A percentile compares a stretch with the other conserved stretches of the same genome.
phyloP scores from a whole-genome alignment of 2,888 invertebrate species.

The Antitype chi region DNA sequence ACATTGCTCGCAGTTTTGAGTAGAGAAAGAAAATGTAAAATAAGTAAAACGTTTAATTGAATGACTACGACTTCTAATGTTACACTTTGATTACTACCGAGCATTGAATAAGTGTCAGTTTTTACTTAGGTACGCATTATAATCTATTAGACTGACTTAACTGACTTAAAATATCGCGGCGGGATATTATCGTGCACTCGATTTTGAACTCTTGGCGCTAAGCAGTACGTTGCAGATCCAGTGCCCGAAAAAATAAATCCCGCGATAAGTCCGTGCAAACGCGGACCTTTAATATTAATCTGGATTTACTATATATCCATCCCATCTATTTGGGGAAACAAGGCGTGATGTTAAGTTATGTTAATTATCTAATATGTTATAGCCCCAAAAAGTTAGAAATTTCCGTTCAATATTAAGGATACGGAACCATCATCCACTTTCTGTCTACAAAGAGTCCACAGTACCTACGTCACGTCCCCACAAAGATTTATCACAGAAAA shows the following conservation, averaged over 20 bases:
- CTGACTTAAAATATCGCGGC: too few species aligned
- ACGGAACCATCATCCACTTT: slow-evolving; percentile 8
- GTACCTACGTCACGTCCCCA: slow-evolving; percentile 16
- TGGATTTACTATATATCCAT: too few species aligned
- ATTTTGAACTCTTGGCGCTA: too few species aligned
- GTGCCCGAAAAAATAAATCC: too few species aligned
- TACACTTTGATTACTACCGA: not conserved
- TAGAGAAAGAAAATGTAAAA: not conserved
- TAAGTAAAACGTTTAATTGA: not conserved
- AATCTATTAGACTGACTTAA: too few species aligned
- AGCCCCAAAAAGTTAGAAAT: not conserved
- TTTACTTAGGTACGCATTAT: not conserved
- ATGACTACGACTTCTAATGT: not conserved
- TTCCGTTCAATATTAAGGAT: not conserved
- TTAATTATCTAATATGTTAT: not conserved
- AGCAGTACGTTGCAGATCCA: too few species aligned
- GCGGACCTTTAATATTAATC: too few species aligned
- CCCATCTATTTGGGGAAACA: too few species aligned
- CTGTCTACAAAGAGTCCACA: slow-evolving; percentile 13
- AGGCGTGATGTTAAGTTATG: too few species aligned
- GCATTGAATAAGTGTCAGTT: not conserved
- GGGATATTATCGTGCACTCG: too few species aligned
- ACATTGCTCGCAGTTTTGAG: not conserved
- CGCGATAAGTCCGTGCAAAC: too few species aligned
- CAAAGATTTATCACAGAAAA: slow-evolving; percentile 59